Evolutionary conservation across 2,888 invertebrate species (phyloP).

Genomic region (Rhingia rostrata): DNA sequence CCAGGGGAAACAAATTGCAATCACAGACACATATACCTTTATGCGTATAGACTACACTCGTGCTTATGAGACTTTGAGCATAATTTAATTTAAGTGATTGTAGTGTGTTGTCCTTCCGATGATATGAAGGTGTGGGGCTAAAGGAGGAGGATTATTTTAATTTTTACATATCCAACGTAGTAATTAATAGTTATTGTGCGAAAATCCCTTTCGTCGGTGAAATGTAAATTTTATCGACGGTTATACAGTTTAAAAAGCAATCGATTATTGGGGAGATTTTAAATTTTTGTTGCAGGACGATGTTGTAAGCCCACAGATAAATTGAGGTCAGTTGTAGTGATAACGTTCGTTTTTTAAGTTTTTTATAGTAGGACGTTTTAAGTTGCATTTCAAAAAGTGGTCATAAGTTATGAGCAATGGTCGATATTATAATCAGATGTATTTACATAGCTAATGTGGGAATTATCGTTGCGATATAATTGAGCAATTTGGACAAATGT

Average conservation of each 20-base stretch:
- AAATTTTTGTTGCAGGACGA: conserved; percentile 26
- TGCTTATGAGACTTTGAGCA: conserved; percentile 55
- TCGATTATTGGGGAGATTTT: conserved; percentile 47
- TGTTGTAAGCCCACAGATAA: conserved; percentile 51
- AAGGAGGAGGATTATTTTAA: neutral
- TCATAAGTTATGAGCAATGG: neutral
- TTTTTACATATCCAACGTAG: conserved; percentile 21
- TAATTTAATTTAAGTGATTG: conserved; percentile 58
- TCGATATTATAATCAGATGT: neutral
- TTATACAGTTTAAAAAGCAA: conserved; percentile 54
- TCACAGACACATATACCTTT: neutral
- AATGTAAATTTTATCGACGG: conserved; percentile 66
- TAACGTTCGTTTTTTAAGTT: conserved; percentile 9
- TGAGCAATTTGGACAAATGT: neutral
- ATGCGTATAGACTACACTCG: neutral
- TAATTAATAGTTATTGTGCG: conserved; percentile 71
- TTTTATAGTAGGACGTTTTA: conserved; percentile 4
- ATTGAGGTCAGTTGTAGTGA: conserved; percentile 42
- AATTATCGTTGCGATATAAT: neutral
- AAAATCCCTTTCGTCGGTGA: conserved; percentile 56
- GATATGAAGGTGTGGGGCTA: neutral
- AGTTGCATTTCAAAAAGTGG: neutral
- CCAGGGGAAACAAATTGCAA: conserved; percentile 19
- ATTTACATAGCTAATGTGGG: neutral
- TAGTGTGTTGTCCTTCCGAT: conserved; percentile 19